Conservation (phyloP, 1,140 invertebrate species). For the Papilio glaucus region DNA sequence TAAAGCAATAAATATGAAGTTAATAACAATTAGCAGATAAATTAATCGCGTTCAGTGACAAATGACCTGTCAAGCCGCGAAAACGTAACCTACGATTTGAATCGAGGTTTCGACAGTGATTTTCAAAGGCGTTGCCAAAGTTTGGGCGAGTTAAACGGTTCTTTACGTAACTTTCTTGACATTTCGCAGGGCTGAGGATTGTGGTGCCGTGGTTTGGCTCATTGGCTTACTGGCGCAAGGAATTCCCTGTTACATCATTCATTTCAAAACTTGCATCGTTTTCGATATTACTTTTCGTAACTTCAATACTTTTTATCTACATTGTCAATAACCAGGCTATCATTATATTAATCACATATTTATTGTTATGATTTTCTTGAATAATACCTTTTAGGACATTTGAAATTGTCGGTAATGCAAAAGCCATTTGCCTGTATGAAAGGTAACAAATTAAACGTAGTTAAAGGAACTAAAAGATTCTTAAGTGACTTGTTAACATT, state of each 20-base stretch:
- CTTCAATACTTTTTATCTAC: conserved; percentile 23
- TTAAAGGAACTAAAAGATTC: too few species aligned
- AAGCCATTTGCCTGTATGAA: too few species aligned
- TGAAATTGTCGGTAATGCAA: too few species aligned
- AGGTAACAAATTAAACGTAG: too few species aligned
- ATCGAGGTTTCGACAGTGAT: conserved; percentile 37
- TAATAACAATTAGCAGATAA: conserved; percentile 27
- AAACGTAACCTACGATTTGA: conserved; percentile 28
- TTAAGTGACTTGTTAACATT: too few species aligned
- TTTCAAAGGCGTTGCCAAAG: conserved; percentile 59
- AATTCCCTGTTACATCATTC: conserved; percentile 33
- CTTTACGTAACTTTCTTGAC: conserved; percentile 66
- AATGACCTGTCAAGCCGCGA: conserved; percentile 14
- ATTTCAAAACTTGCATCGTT: conserved; percentile 29
- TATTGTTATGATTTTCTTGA: not conserved
- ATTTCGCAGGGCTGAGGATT: conserved; percentile 57
- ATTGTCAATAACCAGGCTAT: not conserved
- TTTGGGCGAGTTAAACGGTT: conserved; percentile 48
- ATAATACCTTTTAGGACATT: too few species aligned
- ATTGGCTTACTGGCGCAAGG: conserved; percentile 25
- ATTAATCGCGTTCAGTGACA: conserved; percentile 29
- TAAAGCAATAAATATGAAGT: conserved; percentile 18
- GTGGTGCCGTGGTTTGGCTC: conserved; percentile 27
- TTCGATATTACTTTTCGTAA: conserved; percentile 30
- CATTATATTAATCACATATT: not conserved